Conservation (phyloP, 2,888 invertebrate species). For the Ariolimax columbianus region DNA sequence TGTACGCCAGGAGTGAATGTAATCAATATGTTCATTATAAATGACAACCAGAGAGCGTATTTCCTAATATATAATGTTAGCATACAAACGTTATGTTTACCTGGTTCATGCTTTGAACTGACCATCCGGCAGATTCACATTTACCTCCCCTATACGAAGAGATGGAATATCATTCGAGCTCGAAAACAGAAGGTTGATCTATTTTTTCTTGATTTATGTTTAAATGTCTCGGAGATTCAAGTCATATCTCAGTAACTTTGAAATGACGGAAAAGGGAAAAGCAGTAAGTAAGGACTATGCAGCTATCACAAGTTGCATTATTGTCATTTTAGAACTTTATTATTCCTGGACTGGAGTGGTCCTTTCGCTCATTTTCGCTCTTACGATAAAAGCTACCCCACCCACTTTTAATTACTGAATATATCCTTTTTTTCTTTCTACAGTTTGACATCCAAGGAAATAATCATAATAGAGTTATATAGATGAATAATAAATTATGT, state of each 20-base stretch:
- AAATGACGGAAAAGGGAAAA: slow-evolving; percentile 61
- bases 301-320: not conserved
- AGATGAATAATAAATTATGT: no score
- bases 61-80: not conserved
- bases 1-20: no score
- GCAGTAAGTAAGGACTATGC: slow-evolving; percentile 52
- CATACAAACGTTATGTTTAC: not conserved
- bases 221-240: slow-evolving; percentile 57
- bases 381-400: not conserved
- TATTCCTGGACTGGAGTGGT: not conserved
- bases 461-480: no score
- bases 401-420: slow-evolving; percentile 13
- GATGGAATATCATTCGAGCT: not conserved
- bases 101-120: not conserved
- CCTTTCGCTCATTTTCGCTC: not conserved
- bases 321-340: not conserved
- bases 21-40: no score
- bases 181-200: slow-evolving; percentile 25
- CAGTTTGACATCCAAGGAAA: not conserved
- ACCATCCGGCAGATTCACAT: slow-evolving; percentile 5
- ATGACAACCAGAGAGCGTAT: no score
- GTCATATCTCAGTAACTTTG: slow-evolving; percentile 58
- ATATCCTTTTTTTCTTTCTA: not conserved
- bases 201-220: not conserved
- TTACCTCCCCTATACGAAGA: slow-evolving; percentile 41